Percentiles rank a stretch among this genome's conserved stretches.
phyloP scores from a whole-genome alignment of 2,113 vertebrate genomes.

The Oriolus oriolus region DNA sequence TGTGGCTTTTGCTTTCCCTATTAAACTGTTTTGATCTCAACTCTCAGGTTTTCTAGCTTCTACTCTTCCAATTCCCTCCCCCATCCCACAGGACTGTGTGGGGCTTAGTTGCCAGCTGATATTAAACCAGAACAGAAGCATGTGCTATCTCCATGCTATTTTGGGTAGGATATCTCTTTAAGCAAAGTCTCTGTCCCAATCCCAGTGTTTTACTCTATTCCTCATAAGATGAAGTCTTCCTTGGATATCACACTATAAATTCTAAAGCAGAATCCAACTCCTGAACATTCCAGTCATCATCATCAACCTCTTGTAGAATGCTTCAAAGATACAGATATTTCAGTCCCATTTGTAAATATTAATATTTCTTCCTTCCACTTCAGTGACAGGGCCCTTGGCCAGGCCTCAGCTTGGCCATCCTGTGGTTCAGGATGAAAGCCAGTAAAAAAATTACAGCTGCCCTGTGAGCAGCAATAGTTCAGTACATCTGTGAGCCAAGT shows the following conservation, averaged over 20 bases:
- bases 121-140: neutral
- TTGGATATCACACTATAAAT: neutral
- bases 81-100: neutral
- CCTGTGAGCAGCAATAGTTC: neutral
- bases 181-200: neutral
- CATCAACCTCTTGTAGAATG: neutral
- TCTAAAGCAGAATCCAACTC: neutral
- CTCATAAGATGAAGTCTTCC: neutral
- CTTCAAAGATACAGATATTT: neutral
- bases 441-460: neutral
- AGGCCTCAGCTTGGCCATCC: neutral
- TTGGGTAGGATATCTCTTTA: neutral
- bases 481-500: neutral
- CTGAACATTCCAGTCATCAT: neutral
- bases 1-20: neutral
- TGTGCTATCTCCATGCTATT: neutral
- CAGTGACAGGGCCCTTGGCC: neutral
- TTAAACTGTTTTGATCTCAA: neutral
- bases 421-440: neutral
- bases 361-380: neutral
- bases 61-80: neutral
- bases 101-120: neutral
- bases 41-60: neutral
- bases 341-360: neutral
- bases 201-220: neutral